These are phyloP conservation scores for Epicauta chinensis DNA, from an alignment of 1,140 invertebrate genomes.

Conservation along the genomic window DNA sequence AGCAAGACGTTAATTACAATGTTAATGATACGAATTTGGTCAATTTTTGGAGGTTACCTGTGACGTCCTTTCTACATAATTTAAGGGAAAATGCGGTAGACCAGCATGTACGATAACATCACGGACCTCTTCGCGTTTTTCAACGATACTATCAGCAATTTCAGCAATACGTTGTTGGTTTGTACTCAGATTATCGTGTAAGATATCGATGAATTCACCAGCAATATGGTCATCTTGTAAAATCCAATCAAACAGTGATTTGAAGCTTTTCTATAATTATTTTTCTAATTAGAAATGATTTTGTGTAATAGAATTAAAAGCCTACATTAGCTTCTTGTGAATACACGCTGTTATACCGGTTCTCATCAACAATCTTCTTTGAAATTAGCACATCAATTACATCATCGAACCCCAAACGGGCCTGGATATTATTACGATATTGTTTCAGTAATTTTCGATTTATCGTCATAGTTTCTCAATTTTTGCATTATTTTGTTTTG, in stretches of 20 bases:
- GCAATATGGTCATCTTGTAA: constrained; percentile 2
- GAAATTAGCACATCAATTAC: constrained; percentile 2
- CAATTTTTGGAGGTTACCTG: constrained; percentile 9
- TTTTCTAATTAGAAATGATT: too few relatives aligned
- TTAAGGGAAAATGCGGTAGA: constrained; percentile 21
- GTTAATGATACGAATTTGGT: background rate
- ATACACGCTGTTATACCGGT: background rate
- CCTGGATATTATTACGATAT: constrained; percentile 5
- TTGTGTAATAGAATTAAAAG: too few relatives aligned
- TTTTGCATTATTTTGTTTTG: too few relatives aligned
- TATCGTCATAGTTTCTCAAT: too few relatives aligned
- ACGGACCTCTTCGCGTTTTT: background rate
- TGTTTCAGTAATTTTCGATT: background rate
- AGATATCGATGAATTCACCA: constrained; percentile 3
- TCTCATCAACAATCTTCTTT: constrained; percentile 2
- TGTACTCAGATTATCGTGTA: background rate
- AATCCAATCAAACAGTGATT: background rate
- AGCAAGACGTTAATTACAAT: constrained; percentile 6
- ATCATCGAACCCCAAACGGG: constrained; percentile 2
- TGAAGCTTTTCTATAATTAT: constrained; percentile 1
- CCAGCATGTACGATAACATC: constrained; percentile 11
- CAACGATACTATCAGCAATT: constrained; percentile 1
- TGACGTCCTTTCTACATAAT: constrained; percentile 21
- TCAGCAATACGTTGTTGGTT: background rate
- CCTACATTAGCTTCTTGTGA: background rate